Percentiles rank a stretch among this genome's conserved stretches.
phyloP scores from a whole-genome alignment of 2,113 vertebrate species.

The Dromiciops gliroides region DNA sequence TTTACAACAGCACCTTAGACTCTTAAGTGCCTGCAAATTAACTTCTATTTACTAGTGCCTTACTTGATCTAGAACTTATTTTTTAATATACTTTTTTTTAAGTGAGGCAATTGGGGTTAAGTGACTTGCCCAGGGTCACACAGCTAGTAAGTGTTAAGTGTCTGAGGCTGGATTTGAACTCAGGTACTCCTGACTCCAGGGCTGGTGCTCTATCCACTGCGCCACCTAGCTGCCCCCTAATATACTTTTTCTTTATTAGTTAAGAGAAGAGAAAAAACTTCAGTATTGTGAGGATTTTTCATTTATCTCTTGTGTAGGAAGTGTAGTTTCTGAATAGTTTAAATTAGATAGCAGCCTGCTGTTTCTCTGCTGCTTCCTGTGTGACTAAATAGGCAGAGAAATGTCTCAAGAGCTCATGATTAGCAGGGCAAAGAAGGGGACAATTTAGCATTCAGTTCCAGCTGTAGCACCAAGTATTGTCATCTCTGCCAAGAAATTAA shows the following conservation, averaged over 20 bases:
- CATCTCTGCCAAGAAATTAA: constrained; percentile 49
- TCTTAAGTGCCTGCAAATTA: constrained; percentile 36
- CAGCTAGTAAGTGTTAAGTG: too few relatives aligned
- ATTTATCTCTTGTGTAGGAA: constrained; percentile 39
- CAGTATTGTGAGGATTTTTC: constrained; percentile 8
- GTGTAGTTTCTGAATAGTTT: constrained; percentile 19
- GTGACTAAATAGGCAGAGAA: constrained; percentile 51
- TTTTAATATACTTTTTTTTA: constrained; percentile 63
- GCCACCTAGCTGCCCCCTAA: too few relatives aligned
- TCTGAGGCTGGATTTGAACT: too few relatives aligned
- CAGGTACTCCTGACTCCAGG: too few relatives aligned
- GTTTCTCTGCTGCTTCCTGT: constrained; percentile 29
- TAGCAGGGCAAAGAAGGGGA: constrained; percentile 3
- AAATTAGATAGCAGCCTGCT: constrained; percentile 51
- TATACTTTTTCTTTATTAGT: constrained; percentile 73
- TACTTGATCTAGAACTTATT: background rate
- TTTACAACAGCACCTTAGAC: background rate
- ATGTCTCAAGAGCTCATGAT: constrained; percentile 33
- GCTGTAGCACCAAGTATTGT: background rate
- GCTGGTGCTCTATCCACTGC: too few relatives aligned
- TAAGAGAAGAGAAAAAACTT: constrained; percentile 28
- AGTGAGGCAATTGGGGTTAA: too few relatives aligned
- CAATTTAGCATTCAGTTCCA: constrained; percentile 50
- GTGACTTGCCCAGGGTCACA: too few relatives aligned
- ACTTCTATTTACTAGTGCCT: constrained; percentile 61